Conservation (phyloP, 2,113 vertebrate species). For the Tautogolabrus adspersus region DNA sequence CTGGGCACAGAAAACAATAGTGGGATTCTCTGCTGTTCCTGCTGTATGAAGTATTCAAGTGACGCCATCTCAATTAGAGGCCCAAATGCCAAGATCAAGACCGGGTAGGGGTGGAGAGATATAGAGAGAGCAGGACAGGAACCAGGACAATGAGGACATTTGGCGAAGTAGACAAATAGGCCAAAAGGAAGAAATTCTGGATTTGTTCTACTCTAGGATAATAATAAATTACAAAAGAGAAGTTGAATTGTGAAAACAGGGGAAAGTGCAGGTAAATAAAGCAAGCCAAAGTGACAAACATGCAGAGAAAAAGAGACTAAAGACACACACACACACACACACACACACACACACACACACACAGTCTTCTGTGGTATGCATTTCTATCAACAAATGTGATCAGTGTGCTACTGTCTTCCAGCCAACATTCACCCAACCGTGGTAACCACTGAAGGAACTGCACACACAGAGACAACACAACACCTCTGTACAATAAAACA, state of each 20-base stretch:
- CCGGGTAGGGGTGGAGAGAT: constrained; percentile 47
- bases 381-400: constrained; percentile 71
- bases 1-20: constrained; percentile 68
- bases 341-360: constrained; percentile 21
- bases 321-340: constrained; percentile 6
- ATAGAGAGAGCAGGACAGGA: constrained; percentile 38
- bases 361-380: constrained; percentile 58
- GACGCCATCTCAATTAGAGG: constrained; percentile 75
- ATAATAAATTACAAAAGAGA: constrained; percentile 8
- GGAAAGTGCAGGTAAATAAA: not conserved
- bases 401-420: constrained; percentile 42
- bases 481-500: not conserved
- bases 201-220: constrained; percentile 2
- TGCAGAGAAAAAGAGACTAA: not conserved
- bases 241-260: not conserved
- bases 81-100: constrained; percentile 73
- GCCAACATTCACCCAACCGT: constrained; percentile 66
- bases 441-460: constrained; percentile 44
- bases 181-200: constrained; percentile 3
- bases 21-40: constrained; percentile 70
- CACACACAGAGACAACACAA: not conserved
- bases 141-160: constrained; percentile 30
- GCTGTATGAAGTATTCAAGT: constrained; percentile 66
- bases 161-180: not conserved
- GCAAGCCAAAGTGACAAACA: not conserved